A percentile compares a stretch with the other conserved stretches of the same genome.
These are phyloP conservation scores for Naso thynnoides DNA, from an alignment of 2,797 vertebrate species.

Conservation along the genomic window DNA sequence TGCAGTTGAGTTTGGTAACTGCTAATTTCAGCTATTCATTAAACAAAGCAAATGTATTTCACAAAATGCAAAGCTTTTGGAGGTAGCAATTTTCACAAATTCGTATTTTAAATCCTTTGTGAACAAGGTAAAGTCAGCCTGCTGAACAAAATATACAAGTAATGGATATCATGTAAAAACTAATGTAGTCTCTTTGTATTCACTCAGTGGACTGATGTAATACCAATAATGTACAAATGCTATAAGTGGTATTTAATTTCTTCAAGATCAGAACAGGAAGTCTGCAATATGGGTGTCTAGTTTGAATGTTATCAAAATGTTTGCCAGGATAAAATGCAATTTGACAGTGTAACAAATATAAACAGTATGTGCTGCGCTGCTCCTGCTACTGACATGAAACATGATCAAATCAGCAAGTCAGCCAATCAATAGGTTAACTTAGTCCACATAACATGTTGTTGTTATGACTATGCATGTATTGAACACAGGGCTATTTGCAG, in stretches of 20 bases:
- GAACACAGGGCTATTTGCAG: slow-evolving; percentile 37
- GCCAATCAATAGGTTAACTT: slow-evolving; percentile 22
- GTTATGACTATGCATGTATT: slow-evolving; percentile 22
- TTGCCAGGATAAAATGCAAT: background rate
- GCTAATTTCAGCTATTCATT: background rate
- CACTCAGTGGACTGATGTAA: too few species aligned
- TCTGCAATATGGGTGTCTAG: slow-evolving; percentile 1
- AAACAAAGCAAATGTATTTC: slow-evolving; percentile 2
- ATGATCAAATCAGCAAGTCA: slow-evolving; percentile 16
- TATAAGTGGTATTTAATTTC: slow-evolving; percentile 10
- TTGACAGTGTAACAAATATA: background rate
- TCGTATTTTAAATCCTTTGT: background rate
- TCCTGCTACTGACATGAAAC: background rate
- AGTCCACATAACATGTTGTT: slow-evolving; percentile 11
- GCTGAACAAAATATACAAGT: too few species aligned
- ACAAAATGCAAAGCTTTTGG: background rate
- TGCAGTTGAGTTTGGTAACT: background rate
- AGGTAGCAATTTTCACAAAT: too few species aligned
- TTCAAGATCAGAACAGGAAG: background rate
- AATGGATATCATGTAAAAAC: background rate
- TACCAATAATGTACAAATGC: too few species aligned
- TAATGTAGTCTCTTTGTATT: too few species aligned
- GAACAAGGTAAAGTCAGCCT: background rate
- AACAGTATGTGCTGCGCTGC: background rate
- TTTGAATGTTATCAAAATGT: slow-evolving; percentile 6